Evolutionary conservation across 30 jellyfish, hydroid and myxozoan species (phyloP).

Genomic region (Chironex yamaguchii): DNA sequence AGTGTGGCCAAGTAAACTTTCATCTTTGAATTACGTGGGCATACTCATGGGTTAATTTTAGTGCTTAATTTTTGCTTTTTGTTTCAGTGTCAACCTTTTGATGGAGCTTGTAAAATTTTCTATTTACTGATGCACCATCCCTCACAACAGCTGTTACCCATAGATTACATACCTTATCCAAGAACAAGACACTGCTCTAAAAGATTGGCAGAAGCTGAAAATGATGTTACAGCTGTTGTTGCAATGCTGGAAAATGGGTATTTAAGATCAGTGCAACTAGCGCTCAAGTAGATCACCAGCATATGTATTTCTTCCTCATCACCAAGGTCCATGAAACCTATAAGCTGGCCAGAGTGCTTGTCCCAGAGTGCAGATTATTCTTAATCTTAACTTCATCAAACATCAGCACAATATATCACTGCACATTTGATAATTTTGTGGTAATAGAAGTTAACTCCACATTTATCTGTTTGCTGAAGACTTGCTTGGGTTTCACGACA

Average conservation of each 20-base stretch:
- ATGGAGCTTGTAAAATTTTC: slow-evolving; percentile 59
- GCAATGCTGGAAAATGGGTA: slow-evolving; percentile 63
- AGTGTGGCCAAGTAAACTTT: slow-evolving; percentile 61
- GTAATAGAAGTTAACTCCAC: slow-evolving; percentile 44
- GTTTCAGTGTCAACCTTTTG: slow-evolving; percentile 38
- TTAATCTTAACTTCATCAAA: slow-evolving; percentile 50
- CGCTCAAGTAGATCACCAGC: slow-evolving; percentile 71
- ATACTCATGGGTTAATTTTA: slow-evolving; percentile 64
- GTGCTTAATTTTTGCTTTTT: slow-evolving; percentile 28
- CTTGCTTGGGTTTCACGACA: slow-evolving; percentile 36
- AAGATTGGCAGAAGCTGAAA: slow-evolving; percentile 69
- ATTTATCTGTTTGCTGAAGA: slow-evolving; percentile 47
- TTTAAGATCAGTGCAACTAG: slow-evolving; percentile 48
- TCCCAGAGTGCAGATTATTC: slow-evolving; percentile 63
- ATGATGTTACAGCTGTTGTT: slow-evolving; percentile 64
- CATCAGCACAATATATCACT: slow-evolving; percentile 31
- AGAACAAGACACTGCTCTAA: slow-evolving; percentile 46
- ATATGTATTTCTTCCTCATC: slow-evolving; percentile 51
- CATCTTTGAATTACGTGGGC: slow-evolving; percentile 45
- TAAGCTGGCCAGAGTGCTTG: slow-evolving; percentile 66
- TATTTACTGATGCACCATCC: slow-evolving; percentile 72
- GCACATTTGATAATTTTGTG: slow-evolving; percentile 8
- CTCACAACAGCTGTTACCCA: slow-evolving; percentile 68
- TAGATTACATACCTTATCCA: slow-evolving; percentile 67
- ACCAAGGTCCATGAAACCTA: slow-evolving; percentile 81